Evolutionary conservation across 2,797 vertebrate genomes (phyloP).

Genomic region (Picus viridis): DNA sequence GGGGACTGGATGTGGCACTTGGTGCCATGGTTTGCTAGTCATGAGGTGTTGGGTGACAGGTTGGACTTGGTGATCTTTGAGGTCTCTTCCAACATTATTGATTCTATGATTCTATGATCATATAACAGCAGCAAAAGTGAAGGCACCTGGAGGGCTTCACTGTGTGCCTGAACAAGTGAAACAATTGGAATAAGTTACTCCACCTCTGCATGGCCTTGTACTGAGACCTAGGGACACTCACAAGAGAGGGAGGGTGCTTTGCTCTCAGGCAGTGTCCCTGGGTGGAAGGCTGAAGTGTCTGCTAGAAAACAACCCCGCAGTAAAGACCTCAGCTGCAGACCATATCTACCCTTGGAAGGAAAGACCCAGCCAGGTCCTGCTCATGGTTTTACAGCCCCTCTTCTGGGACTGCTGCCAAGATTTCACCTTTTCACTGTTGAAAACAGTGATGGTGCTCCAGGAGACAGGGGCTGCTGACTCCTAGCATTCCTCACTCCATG

Average conservation of each 20-base stretch:
- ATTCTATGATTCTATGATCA: not conserved
- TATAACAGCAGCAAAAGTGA: not conserved
- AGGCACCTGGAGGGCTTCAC: not conserved
- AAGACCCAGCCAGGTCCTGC: not conserved
- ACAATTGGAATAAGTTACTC: not conserved
- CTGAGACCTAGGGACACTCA: not conserved
- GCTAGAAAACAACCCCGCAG: not conserved
- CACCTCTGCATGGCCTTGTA: not conserved
- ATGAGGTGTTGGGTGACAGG: too few species aligned
- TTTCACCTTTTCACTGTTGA: not conserved
- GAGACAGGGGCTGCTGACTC: not conserved
- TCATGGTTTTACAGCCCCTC: not conserved
- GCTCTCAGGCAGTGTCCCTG: not conserved
- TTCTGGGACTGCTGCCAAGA: not conserved
- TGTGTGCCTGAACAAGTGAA: not conserved
- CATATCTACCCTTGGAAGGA: not conserved
- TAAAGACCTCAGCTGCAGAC: not conserved
- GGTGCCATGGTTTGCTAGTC: too few species aligned
- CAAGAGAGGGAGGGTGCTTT: not conserved
- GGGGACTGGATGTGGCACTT: too few species aligned
- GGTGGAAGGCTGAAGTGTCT: not conserved
- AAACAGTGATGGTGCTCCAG: not conserved
- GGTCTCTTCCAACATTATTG: too few species aligned
- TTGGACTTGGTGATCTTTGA: too few species aligned
- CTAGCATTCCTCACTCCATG: not conserved